phyloP scores from a whole-genome alignment of 2,113 vertebrate species.

The Taxidea taxus region DNA sequence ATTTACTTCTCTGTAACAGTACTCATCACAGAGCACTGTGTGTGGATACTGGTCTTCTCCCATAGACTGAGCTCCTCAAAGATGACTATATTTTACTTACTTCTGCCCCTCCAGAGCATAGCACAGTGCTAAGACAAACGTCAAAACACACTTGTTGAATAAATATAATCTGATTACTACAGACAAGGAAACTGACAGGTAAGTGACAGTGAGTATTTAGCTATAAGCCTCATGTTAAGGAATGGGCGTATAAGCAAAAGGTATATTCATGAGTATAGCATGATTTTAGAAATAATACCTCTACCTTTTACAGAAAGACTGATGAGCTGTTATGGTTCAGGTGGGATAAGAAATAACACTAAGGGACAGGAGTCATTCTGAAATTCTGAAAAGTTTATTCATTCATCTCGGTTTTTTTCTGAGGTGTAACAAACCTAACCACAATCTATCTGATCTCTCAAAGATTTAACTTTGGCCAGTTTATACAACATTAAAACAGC shows the following conservation, averaged over 20 bases:
- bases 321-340: constrained; percentile 19
- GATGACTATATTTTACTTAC: not conserved
- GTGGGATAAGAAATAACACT: constrained; percentile 4
- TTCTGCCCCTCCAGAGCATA: not conserved
- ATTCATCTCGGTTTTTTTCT: not conserved
- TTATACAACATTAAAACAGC: constrained; percentile 11
- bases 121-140: not conserved
- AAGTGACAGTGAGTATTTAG: not conserved
- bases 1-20: not conserved
- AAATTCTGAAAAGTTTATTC: not conserved
- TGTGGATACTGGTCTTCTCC: not conserved
- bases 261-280: not conserved
- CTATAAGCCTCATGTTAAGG: constrained; percentile 7
- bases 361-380: not conserved
- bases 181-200: constrained; percentile 14
- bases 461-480: constrained; percentile 16
- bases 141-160: not conserved
- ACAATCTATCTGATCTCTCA: not conserved
- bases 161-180: constrained; percentile 11
- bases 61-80: not conserved
- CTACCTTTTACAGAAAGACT: not conserved
- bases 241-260: not conserved
- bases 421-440: not conserved
- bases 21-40: not conserved
- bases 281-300: constrained; percentile 7